Conservation (phyloP, 2,888 invertebrate genomes). For the Ectobius pallidus region DNA sequence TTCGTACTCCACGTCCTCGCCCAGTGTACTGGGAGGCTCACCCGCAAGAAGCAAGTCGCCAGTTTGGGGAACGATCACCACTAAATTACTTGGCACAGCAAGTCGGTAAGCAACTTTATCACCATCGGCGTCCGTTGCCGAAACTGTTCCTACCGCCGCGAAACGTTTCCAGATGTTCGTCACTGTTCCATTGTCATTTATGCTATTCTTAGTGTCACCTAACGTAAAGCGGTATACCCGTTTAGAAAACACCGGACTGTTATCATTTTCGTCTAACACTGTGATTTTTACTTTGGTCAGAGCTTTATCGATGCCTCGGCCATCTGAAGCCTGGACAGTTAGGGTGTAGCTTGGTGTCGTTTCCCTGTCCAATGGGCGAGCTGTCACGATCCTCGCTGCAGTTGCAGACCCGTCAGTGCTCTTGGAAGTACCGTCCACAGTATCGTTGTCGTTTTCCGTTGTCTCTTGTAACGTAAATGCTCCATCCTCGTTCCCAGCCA, state of each 20-base stretch:
- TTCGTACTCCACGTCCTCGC: conserved; percentile 66
- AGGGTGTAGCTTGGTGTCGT: conserved; percentile 72
- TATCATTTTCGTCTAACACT: conserved; percentile 89
- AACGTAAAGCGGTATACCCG: conserved; percentile 74
- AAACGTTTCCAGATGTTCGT: conserved; percentile 76
- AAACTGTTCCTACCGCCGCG: conserved; percentile 81
- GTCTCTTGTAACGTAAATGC: conserved; percentile 75
- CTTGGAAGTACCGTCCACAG: conserved; percentile 51
- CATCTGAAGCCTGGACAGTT: conserved; percentile 79
- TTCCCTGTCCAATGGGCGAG: conserved; percentile 80
- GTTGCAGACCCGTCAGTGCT: conserved; percentile 48
- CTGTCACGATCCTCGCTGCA: conserved; percentile 77
- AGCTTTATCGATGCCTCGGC: conserved; percentile 79
- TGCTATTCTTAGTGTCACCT: conserved; percentile 58
- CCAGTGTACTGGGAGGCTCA: conserved; percentile 69
- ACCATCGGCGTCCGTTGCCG: conserved; percentile 89
- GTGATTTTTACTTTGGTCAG: conserved; percentile 77
- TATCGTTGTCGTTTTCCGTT: conserved; percentile 54
- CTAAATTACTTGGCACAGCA: conserved; percentile 77
- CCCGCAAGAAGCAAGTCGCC: conserved; percentile 86
- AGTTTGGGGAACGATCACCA: conserved; percentile 91
- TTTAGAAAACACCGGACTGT: conserved; percentile 83
- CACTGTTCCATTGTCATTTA: conserved; percentile 58
- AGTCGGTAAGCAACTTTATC: conserved; percentile 89
- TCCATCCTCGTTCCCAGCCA: conserved; percentile 75